Percentiles rank a stretch among this genome's conserved stretches.
These are phyloP conservation scores for Ictidomys tridecemlineatus DNA, from an alignment of 2,113 vertebrate genomes.

Conservation along the genomic window DNA sequence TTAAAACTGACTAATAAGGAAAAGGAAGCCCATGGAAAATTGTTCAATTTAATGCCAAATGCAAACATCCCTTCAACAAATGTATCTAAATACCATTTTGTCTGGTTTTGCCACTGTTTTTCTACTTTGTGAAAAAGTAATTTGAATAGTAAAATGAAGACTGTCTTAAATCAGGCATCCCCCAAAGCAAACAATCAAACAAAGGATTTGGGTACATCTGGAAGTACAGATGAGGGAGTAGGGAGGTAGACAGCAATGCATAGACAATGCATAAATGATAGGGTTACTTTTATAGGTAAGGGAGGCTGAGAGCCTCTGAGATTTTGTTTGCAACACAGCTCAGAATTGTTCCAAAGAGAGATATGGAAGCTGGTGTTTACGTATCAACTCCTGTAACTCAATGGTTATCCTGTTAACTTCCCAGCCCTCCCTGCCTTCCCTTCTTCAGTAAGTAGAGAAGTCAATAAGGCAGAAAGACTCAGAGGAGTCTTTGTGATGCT, in stretches of 20 bases:
- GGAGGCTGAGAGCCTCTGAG: neutral
- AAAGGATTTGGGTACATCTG: neutral
- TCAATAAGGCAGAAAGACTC: neutral
- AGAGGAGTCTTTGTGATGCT: neutral
- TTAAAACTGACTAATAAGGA: neutral
- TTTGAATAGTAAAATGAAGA: slow-evolving; percentile 21
- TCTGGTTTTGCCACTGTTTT: neutral
- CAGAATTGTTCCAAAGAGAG: neutral
- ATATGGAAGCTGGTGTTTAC: neutral
- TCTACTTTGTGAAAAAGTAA: slow-evolving; percentile 21
- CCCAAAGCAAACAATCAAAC: neutral
- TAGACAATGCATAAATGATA: neutral
- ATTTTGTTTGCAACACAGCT: neutral
- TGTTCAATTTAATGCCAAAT: neutral
- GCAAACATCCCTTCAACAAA: neutral
- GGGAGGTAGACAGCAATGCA: neutral
- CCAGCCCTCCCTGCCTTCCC: neutral
- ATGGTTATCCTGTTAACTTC: neutral
- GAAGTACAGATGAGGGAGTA: neutral
- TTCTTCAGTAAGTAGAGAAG: neutral
- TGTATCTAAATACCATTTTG: neutral
- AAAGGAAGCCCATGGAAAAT: neutral
- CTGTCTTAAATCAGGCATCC: neutral
- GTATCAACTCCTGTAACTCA: neutral
- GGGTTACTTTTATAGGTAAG: neutral